Percentiles rank a stretch among this genome's conserved stretches.
Conservation (phyloP, 2,888 invertebrate genomes). For the Melanchra persicariae region DNA sequence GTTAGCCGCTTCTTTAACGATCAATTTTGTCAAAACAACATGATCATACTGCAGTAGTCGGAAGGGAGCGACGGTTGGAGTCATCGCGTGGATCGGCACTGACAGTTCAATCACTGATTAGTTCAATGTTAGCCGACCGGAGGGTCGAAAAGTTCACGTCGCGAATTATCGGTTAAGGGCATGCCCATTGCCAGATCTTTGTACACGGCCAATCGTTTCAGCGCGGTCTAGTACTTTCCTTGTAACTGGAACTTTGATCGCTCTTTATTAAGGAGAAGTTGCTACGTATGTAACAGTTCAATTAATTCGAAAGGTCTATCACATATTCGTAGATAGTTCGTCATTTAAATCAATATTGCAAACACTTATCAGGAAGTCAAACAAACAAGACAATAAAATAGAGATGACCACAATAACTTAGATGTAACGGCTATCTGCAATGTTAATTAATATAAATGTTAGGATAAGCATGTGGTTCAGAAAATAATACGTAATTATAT, state of each 20-base stretch:
- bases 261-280: not conserved
- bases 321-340: not conserved
- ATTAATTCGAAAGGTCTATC: not conserved
- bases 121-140: constrained; percentile 68
- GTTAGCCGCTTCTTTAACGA: not conserved
- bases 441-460: constrained; percentile 21
- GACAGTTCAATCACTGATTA: constrained; percentile 65
- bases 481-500: constrained; percentile 1
- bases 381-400: constrained; percentile 27
- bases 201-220: constrained; percentile 37
- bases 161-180: constrained; percentile 67
- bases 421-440: constrained; percentile 5
- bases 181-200: constrained; percentile 59
- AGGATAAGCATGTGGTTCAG: not conserved
- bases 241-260: not conserved
- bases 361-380: constrained; percentile 19
- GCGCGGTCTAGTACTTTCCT: not conserved
- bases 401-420: constrained; percentile 6
- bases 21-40: constrained; percentile 27
- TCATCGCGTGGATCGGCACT: constrained; percentile 51
- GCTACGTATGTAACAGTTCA: not conserved
- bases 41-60: constrained; percentile 23
- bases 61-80: constrained; percentile 48
- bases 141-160: constrained; percentile 70
- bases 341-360: constrained; percentile 16